These are phyloP conservation scores for Drosophila baimaii DNA, from an alignment of 1,140 invertebrate species.

Conservation along the genomic window DNA sequence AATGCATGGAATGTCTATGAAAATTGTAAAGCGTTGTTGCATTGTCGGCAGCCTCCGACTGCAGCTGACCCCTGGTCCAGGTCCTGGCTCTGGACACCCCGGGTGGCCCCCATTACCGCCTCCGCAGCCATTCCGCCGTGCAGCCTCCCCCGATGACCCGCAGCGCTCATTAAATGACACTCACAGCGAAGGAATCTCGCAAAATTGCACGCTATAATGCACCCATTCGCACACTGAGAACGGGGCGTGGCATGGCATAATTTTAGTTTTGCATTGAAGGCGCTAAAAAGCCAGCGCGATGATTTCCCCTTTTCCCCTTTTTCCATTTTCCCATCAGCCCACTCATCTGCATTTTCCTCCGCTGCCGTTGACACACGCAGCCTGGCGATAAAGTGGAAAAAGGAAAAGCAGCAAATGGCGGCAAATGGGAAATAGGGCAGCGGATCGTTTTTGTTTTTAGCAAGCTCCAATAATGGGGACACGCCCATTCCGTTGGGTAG, in stretches of 20 bases:
- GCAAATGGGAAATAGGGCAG: conserved; percentile 14
- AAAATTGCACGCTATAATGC: conserved; percentile 80
- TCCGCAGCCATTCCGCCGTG: neutral
- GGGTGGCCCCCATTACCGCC: neutral
- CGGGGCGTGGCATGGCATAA: conserved; percentile 76
- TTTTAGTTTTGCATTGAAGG: conserved; percentile 71
- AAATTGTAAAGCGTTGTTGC: conserved; percentile 75
- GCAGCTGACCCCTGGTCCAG: conserved; percentile 7
- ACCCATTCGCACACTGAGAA: conserved; percentile 30
- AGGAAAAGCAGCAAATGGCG: neutral
- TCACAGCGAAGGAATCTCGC: conserved; percentile 59
- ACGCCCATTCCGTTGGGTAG: neutral
- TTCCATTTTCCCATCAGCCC: neutral
- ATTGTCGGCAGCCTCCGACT: conserved; percentile 38
- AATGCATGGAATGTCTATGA: conserved; percentile 82
- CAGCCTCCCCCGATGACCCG: conserved; percentile 6
- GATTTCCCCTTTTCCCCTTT: conserved; percentile 6
- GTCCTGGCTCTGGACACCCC: neutral
- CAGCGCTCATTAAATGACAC: conserved; percentile 79
- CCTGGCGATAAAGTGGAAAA: conserved; percentile 19
- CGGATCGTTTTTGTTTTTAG: conserved; percentile 18
- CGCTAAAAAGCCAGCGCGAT: conserved; percentile 67
- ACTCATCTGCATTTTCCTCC: conserved; percentile 7
- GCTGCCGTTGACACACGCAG: conserved; percentile 67
- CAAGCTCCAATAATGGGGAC: neutral